phyloP scores from a whole-genome alignment of 2,797 vertebrate genomes.

The Falco rusticolus region DNA sequence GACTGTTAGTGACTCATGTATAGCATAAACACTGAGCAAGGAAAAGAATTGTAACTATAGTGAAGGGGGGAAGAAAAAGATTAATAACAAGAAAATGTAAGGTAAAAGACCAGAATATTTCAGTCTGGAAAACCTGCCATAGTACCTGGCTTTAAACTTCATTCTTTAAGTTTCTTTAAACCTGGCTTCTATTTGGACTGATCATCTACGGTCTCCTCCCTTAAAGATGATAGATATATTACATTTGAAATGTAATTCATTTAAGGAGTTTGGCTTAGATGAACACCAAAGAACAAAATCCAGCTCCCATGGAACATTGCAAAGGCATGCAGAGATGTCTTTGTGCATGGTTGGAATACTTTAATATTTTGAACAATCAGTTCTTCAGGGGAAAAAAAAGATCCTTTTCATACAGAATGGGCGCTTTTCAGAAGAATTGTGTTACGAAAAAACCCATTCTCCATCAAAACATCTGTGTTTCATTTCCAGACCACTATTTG shows the following conservation, averaged over 20 bases:
- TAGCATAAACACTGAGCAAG: not conserved
- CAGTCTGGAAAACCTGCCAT: slow-evolving; percentile 16
- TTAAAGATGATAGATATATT: slow-evolving; percentile 59
- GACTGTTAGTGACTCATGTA: not conserved
- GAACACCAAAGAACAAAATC: slow-evolving; percentile 39
- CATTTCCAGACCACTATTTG: slow-evolving; percentile 62
- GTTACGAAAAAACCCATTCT: slow-evolving; percentile 42
- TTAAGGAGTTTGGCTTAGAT: slow-evolving; percentile 48
- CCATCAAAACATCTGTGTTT: slow-evolving; percentile 55
- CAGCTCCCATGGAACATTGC: slow-evolving; percentile 46
- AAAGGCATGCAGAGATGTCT: slow-evolving; percentile 58
- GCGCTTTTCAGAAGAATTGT: slow-evolving; percentile 61
- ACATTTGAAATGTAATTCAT: slow-evolving; percentile 43
- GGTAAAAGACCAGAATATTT: slow-evolving; percentile 27
- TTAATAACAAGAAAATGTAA: not conserved
- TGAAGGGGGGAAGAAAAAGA: not conserved
- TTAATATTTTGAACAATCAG: slow-evolving; percentile 56
- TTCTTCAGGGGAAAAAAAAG: slow-evolving; percentile 47
- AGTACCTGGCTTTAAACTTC: slow-evolving; percentile 28
- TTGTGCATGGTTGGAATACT: slow-evolving; percentile 57
- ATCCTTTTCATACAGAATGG: slow-evolving; percentile 57
- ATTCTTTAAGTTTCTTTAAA: slow-evolving; percentile 30
- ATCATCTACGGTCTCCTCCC: slow-evolving; percentile 52
- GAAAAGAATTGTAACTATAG: not conserved
- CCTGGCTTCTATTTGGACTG: slow-evolving; percentile 49